Evolutionary conservation across 2,113 vertebrate species (phyloP), one percentile per base, ranked within the genome.

Genomic region (Zosterops borbonicus): DNA sequence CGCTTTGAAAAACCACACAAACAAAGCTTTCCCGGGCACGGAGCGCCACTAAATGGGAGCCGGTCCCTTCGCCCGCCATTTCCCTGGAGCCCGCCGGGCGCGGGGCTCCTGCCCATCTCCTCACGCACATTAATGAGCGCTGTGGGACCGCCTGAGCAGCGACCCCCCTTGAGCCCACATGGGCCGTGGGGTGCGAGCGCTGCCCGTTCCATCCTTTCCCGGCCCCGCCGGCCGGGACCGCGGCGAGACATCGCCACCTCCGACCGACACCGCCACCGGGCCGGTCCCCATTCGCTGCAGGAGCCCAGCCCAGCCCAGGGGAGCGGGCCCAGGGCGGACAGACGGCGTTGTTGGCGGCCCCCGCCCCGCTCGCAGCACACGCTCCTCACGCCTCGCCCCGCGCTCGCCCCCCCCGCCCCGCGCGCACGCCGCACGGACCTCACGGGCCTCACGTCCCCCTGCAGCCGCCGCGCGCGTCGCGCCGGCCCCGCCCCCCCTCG

Each of bases 71-170:
- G 9, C 47, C 18, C 1, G 25, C 80, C 33, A 2, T 24, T 12
- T 10, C 41, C 58, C 59, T 2, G 63, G 11, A 22, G 59, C 37
- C 35, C 2, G 52, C 11, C 0, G 4, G 47, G 59, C 46, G 7
- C 3, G 2, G 53, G 46, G 55, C 44, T 33, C 39, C 64, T 0
- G 25, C 0, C 23, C 39, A 4, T 4, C 39, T 17, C 67, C 19
- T 13, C 55, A 19, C 0, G 21, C 29, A 41, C 31, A 35, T 22
- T 22, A 46, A 27, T 1, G 25, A 9, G 5, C n/a, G 9, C 47
- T 3, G 56, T 9, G 60, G 44, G 27, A 8, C 46, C 1, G 20
- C 14, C 49, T 2, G 37, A 31, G 49, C 50, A 4, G 15, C 1
- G 44, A 14, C 17, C 9, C 20, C 49, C 33, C 71, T 10, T 10